Conservation (phyloP, 2,797 vertebrate genomes). For the Tamandua tetradactyla region DNA sequence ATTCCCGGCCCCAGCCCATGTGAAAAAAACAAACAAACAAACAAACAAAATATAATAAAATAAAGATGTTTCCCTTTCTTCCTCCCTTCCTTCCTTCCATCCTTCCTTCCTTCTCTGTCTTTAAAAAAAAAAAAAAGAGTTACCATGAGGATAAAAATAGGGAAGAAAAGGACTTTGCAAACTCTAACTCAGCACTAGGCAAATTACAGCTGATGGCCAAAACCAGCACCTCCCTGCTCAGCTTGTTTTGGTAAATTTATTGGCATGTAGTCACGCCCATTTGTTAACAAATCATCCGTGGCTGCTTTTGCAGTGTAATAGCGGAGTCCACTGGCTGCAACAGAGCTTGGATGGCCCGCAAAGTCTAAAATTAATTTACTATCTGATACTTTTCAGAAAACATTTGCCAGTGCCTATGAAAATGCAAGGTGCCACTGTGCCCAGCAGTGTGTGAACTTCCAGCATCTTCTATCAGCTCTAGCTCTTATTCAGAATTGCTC, state of each 20-base stretch:
- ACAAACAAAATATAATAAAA: no score
- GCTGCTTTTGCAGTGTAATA: background rate
- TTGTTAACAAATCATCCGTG: background rate
- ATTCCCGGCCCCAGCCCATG: no score
- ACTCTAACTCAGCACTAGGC: background rate
- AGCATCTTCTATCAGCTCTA: background rate
- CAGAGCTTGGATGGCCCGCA: fast-evolving
- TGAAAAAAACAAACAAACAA: no score
- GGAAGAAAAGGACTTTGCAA: background rate
- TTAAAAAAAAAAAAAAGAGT: no score
- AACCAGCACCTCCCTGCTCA: fast-evolving
- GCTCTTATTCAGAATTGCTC: background rate
- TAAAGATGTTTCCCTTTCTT: no score
- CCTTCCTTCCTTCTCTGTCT: no score
- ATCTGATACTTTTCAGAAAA: background rate
- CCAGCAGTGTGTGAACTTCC: fast-evolving
- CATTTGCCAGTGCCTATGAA: fast-evolving
- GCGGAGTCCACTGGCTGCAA: background rate
- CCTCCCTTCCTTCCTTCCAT: no score
- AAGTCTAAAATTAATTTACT: background rate
- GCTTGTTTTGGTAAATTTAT: background rate
- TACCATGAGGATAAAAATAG: background rate
- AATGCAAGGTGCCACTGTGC: fast-evolving
- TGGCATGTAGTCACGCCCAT: background rate
- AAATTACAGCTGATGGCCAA: no score